Conservation (phyloP, 1,140 invertebrate genomes). For the Megalopta genalis region DNA sequence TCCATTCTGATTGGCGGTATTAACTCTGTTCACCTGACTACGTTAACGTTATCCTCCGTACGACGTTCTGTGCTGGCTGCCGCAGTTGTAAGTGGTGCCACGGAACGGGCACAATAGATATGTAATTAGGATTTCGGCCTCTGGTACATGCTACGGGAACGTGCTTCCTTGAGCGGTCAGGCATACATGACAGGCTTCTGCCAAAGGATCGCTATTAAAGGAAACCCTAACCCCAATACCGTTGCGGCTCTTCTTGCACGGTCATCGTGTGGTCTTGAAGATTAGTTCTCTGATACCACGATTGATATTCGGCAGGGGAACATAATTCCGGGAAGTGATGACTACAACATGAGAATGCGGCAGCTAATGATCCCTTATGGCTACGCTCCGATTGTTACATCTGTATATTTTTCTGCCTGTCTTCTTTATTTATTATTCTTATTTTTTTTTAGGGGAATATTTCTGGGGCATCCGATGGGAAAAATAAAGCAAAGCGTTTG, state of each 20-base stretch:
- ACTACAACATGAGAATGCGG: too few species aligned
- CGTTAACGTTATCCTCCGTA: background rate
- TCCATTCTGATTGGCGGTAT: background rate
- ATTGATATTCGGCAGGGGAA: background rate
- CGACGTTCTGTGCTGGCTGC: background rate
- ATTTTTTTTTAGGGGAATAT: too few species aligned
- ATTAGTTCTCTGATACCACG: background rate
- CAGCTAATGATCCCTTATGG: too few species aligned
- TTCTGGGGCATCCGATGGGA: too few species aligned
- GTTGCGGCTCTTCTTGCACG: background rate
- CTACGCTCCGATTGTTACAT: too few species aligned
- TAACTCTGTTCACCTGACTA: background rate
- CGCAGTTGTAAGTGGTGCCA: background rate
- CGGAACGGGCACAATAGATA: slow-evolving; percentile 1
- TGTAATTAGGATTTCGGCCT: slow-evolving; percentile 7
- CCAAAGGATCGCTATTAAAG: slow-evolving; percentile 7
- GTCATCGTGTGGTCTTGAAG: background rate
- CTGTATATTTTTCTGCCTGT: too few species aligned
- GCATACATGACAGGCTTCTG: background rate
- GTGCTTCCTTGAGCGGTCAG: slow-evolving; percentile 10
- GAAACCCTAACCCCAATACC: background rate
- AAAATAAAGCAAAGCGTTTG: too few species aligned
- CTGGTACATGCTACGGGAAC: background rate
- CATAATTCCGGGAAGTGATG: too few species aligned
- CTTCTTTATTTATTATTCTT: too few species aligned